A percentile compares a stretch with the other conserved stretches of the same genome.
These are phyloP conservation scores for Oreonectes daqikongensis DNA, from an alignment of 2,797 vertebrate genomes.

Conservation along the genomic window DNA sequence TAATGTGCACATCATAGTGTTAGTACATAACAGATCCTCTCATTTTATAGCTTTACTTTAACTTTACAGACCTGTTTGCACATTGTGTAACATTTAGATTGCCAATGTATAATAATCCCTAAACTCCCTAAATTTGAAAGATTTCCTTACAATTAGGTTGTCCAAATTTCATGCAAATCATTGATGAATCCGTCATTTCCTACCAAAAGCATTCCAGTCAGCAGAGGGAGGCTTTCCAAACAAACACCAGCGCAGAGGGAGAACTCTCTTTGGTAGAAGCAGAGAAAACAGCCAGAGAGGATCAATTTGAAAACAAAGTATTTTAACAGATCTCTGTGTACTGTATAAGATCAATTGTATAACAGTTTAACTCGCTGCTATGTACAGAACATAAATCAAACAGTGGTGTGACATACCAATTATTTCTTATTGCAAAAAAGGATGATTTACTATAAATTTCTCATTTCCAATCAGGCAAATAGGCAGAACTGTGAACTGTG, in stretches of 20 bases:
- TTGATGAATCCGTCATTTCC: conserved; percentile 64
- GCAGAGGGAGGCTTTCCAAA: conserved; percentile 67
- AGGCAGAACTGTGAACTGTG: conserved; percentile 16
- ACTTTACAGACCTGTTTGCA: too few relatives aligned
- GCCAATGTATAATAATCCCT: too few relatives aligned
- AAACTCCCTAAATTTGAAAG: too few relatives aligned
- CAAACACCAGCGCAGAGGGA: conserved; percentile 75
- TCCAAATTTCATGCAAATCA: conserved; percentile 63
- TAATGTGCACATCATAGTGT: too few relatives aligned
- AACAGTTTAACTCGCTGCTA: background rate
- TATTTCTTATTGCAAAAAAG: background rate
- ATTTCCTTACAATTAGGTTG: too few relatives aligned
- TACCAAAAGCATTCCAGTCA: conserved; percentile 71
- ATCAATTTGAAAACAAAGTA: background rate
- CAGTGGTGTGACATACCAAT: background rate
- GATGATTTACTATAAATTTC: conserved; percentile 3
- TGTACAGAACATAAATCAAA: background rate
- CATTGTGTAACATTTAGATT: too few relatives aligned
- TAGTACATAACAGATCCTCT: too few relatives aligned
- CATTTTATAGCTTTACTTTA: too few relatives aligned
- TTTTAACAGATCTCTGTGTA: background rate
- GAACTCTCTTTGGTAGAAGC: conserved; percentile 71
- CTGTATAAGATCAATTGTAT: background rate
- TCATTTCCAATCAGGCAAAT: conserved; percentile 4
- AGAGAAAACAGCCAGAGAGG: conserved; percentile 55